Base-by-base conservation (phyloP, 1,140 invertebrate species). In the Papilio glaucus region DNA sequence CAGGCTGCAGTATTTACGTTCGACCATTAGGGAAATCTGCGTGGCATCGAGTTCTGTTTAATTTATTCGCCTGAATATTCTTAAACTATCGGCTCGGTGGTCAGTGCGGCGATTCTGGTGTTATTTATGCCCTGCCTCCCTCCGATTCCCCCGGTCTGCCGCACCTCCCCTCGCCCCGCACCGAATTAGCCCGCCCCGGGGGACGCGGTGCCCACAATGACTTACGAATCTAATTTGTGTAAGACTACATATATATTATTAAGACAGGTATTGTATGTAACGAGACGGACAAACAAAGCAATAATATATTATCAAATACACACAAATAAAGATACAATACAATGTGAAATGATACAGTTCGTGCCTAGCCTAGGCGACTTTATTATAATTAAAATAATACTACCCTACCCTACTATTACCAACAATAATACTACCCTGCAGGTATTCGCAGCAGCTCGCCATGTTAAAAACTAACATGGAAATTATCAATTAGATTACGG, bases 21-120 rank as follows among this genome's bases (percentile, higher is more conserved):
- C 81, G 79, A 90, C 88, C 88, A 90, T 92, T 89, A 90, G 90
- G 90, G 90, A 92, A 90, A 90, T 92, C 90, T 92, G 85, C 86
- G 81, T 80, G 73, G 83, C 80, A 80, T 81, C 83, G 81, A 86
- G 77, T 84, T 76, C 76, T 88, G 87, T 87, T 90, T 92, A 92
- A 91, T 92, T 92, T 92, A 92, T 92, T 83, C 83, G 74, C 76
- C 82, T 82, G 89, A 90, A 90, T 91, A 92, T 92, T 92, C 89
- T 92, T 92, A 91, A 92, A 92, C 89, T 92, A 92, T 91, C 87
- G 88, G 89, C 80, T 88, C 85, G 83, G 88, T 81, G 86, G 86
- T 86, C 82, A 83, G 79, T 82, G 80, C 77, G 83, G 83, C 81
- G 78, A 87, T 84, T 80, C 84, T 71, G 79, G 72, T 75, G 84